These are phyloP conservation scores for Geodia barretti DNA, from an alignment of 37 sponge, comb jelly and placozoan genomes.

Conservation along the genomic window DNA sequence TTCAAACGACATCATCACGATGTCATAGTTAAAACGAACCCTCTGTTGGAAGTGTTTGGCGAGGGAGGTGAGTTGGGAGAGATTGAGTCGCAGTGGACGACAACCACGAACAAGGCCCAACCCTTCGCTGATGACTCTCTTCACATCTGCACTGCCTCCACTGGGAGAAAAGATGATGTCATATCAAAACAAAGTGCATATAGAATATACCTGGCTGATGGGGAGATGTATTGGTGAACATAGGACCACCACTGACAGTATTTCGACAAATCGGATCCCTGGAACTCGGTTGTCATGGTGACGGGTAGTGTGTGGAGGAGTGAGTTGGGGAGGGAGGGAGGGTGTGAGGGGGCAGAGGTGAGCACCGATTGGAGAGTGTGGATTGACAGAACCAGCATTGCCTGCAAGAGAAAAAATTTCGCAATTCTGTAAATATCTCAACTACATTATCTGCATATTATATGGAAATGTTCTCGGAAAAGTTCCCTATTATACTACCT, in stretches of 20 bases:
- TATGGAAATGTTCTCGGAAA: too few species aligned
- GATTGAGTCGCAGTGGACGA: slow-evolving; percentile 18
- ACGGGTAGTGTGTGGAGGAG: background rate
- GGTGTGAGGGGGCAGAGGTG: background rate
- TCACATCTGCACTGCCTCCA: slow-evolving; percentile 8
- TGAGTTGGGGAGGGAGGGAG: background rate
- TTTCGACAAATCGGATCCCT: background rate
- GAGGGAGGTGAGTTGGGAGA: slow-evolving; percentile 12
- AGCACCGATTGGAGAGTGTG: background rate
- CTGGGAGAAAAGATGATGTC: background rate
- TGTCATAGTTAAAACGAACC: slow-evolving; percentile 17
- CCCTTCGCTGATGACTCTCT: slow-evolving; percentile 12
- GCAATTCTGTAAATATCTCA: too few species aligned
- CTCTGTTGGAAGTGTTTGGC: slow-evolving; percentile 70
- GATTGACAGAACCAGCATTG: background rate
- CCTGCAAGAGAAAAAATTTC: background rate
- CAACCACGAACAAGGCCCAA: slow-evolving; percentile 29
- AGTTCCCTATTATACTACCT: slow-evolving; percentile 18
- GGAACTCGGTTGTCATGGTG: background rate
- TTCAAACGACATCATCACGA: background rate
- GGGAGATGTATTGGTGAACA: background rate
- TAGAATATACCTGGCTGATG: background rate
- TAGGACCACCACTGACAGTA: background rate
- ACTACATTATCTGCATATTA: too few species aligned
- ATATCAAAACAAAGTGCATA: too few species aligned